Conservation (phyloP, 2,113 vertebrate species). For the Asarcornis scutulata region DNA sequence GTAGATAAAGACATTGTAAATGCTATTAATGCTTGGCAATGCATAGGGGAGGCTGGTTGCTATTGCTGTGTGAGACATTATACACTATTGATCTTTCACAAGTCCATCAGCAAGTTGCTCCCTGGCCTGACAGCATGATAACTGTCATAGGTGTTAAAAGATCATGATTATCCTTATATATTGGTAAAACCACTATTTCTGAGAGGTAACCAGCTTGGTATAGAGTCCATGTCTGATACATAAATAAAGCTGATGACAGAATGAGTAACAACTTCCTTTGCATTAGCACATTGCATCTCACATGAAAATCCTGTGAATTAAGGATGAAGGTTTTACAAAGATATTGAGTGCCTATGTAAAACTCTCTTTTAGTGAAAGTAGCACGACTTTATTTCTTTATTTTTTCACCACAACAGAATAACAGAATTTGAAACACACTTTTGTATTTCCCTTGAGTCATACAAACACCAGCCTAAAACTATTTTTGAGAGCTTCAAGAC, state of each 20-base stretch:
- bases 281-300: neutral
- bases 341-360: neutral
- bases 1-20: neutral
- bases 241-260: neutral
- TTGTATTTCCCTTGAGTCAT: neutral
- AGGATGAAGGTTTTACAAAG: neutral
- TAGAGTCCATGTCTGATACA: neutral
- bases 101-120: neutral
- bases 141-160: neutral
- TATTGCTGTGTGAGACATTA: neutral
- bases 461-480: neutral
- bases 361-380: neutral
- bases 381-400: accelerated
- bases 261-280: neutral
- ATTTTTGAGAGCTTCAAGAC: neutral
- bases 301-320: neutral
- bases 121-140: neutral
- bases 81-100: neutral
- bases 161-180: neutral
- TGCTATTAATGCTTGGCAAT: neutral
- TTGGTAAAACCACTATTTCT: neutral
- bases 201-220: neutral
- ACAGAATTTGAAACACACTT: neutral
- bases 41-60: accelerated
- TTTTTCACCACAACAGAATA: neutral